Conservation (phyloP, 2,797 vertebrate species). For the Lutjanus argentimaculatus region DNA sequence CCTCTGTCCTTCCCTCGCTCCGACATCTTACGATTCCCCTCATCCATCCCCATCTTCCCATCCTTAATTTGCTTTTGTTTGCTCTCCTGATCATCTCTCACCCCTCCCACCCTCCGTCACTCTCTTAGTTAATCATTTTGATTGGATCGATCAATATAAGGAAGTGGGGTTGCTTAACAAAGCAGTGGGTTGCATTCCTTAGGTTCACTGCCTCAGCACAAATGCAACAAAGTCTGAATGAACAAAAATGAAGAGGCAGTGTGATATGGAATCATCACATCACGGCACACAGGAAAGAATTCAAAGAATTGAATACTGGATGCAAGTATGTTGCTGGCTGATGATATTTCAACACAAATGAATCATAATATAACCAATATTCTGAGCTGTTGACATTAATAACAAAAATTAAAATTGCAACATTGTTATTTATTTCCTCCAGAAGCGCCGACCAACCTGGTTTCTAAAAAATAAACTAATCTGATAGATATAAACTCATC, state of each 20-base stretch:
- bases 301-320: background rate
- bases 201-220: constrained; percentile 54
- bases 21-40: constrained; percentile 28
- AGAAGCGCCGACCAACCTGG: too few species aligned
- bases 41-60: constrained; percentile 39
- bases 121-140: constrained; percentile 67
- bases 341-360: background rate
- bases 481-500: background rate
- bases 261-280: background rate
- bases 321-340: background rate
- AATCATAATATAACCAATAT: background rate
- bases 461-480: too few species aligned
- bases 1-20: background rate
- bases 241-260: background rate
- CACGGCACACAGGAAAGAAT: background rate
- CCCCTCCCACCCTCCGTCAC: background rate
- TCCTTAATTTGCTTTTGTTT: constrained; percentile 60
- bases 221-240: constrained; percentile 31
- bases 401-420: too few species aligned
- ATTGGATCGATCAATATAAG: constrained; percentile 68
- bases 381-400: background rate
- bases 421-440: too few species aligned
- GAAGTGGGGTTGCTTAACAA: constrained; percentile 55
- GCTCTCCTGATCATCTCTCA: constrained; percentile 28
- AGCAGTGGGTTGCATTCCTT: constrained; percentile 24